These are phyloP conservation scores for Mobula birostris DNA, from an alignment of 2,113 vertebrate species.

Conservation along the genomic window DNA sequence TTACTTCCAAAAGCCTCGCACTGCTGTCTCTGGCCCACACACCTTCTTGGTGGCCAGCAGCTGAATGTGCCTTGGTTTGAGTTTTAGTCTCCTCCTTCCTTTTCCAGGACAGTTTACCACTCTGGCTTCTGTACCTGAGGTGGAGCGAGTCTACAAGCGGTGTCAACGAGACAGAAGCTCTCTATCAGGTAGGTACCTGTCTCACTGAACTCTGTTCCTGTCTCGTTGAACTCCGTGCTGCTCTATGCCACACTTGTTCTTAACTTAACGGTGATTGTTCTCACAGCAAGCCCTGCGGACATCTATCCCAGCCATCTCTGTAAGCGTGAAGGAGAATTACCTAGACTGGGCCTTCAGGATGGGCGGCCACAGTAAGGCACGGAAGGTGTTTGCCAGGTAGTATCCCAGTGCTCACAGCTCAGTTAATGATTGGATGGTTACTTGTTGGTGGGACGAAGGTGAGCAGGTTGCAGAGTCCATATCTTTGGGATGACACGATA, in stretches of 20 bases:
- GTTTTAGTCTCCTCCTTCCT: background rate
- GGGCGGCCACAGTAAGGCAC: slow-evolving; percentile 76
- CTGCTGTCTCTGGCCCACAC: too few species aligned
- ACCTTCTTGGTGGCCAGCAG: too few species aligned
- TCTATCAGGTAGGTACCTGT: slow-evolving; percentile 70
- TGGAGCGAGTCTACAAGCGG: slow-evolving; percentile 67
- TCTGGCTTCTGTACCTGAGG: slow-evolving; percentile 77
- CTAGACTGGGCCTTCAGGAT: slow-evolving; percentile 78
- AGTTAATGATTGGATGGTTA: too few species aligned
- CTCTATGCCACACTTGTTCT: background rate
- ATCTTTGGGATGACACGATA: too few species aligned
- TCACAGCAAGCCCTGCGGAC: slow-evolving; percentile 69
- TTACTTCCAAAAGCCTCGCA: too few species aligned
- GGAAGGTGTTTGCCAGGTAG: slow-evolving; percentile 78
- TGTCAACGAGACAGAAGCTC: slow-evolving; percentile 64
- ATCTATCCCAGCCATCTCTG: slow-evolving; percentile 56
- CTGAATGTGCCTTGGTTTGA: background rate
- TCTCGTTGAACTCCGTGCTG: background rate
- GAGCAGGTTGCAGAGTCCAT: too few species aligned
- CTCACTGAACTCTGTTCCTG: background rate
- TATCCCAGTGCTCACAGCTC: background rate
- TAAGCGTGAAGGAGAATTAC: slow-evolving; percentile 76
- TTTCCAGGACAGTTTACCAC: slow-evolving; percentile 66
- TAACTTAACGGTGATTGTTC: background rate
- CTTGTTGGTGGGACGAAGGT: too few species aligned